Conservation (phyloP, 2,797 vertebrate genomes). For the Rhynchotus rufescens region DNA sequence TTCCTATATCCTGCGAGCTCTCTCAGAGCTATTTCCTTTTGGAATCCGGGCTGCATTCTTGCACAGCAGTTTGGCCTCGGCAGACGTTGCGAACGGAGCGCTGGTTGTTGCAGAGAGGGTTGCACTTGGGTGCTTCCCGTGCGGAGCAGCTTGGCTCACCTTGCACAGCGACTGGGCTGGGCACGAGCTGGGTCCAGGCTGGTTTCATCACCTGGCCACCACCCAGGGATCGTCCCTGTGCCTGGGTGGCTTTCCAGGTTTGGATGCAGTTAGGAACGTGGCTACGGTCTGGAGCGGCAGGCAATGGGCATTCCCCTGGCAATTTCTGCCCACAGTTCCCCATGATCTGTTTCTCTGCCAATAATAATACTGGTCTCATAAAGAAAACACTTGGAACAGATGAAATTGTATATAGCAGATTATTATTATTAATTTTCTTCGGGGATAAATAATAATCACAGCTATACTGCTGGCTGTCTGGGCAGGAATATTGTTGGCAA, state of each 20-base stretch:
- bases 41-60: neutral
- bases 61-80: neutral
- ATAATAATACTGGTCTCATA: neutral
- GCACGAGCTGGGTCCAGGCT: neutral
- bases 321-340: rapidly evolving
- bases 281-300: neutral
- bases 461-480: neutral
- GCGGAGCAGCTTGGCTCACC: neutral
- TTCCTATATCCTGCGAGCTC: constrained; percentile 52
- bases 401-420: neutral
- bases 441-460: neutral
- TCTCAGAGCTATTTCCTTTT: constrained; percentile 28
- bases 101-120: neutral
- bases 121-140: neutral
- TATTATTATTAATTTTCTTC: neutral
- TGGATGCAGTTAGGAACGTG: neutral
- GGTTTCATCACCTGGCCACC: neutral
- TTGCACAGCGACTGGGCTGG: neutral
- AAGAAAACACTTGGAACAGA: neutral
- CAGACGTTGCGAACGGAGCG: neutral
- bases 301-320: neutral
- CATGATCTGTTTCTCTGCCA: neutral
- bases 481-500: neutral
- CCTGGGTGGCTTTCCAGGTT: neutral
- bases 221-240: rapidly evolving